Base-by-base conservation (phyloP, 2,888 invertebrate genomes). In the Auanema sp. region DNA sequence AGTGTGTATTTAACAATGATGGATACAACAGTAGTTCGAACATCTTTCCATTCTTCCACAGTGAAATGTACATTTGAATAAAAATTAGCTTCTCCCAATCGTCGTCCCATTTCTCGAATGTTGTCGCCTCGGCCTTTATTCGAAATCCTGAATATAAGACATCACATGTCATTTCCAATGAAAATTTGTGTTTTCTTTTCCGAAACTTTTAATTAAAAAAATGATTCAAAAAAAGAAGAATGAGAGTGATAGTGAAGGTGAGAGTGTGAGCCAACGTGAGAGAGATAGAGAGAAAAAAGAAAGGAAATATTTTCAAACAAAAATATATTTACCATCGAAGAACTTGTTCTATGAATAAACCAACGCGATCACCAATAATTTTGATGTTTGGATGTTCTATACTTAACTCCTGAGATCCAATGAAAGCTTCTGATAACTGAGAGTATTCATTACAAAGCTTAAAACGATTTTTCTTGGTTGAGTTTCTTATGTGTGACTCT, bases 41-140 rank as follows among this genome's bases (percentile, higher is more conserved):
- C 75, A 8, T 66, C 47, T 58, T 82, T 81, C 78, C 79, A 80
- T 51, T 81, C 72, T 12, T 75, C 69, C 1, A 78, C 71, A 25
- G 70, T 67, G 58, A 79, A 76, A 53, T 78, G 71, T 21, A 72
- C 25, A 43, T 77, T 79, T 1, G 70, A 60, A 53, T 66, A 59
- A 24, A 72, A 66, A 21, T 75, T 65, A 8, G 65, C 66, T 14
- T 70, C 62, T 14, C 68, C 68, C 52, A 62, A 50, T 40, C 53
- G 57, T n/a, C 68, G 40, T 23, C 68, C 60, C 42, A 65, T 21
- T 25, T 63, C 52, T 40, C 66, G 40, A 8, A 68, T 44, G 10
- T 58, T 44, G 24, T 60, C 52, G 24, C 62, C 61, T 42, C 59
- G 41, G 11, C 64, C 47, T 18, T 41, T 47, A 50, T 60, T 58